Evolutionary conservation across 2,797 vertebrate genomes (phyloP), one percentile per base, ranked within the genome.

Genomic region (Urosaurus nigricauda): DNA sequence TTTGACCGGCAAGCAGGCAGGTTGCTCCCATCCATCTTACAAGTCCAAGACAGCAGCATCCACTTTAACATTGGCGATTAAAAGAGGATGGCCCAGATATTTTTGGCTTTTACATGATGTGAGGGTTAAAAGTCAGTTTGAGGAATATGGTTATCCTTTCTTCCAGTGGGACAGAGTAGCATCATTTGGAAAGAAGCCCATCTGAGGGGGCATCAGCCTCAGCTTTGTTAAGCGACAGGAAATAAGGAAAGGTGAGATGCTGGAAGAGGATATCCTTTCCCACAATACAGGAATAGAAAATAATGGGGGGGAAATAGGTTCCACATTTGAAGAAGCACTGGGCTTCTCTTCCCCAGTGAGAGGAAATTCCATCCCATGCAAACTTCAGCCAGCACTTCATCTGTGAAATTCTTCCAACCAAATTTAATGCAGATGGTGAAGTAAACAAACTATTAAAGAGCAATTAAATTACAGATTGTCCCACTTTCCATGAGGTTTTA

Each of bases 401-500:
- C 93, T 94, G 91, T 90, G 93, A 94, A 96, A 96, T 95, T 94
- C 92, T 94, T 90, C 91, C 92, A 91, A 89, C 93, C 87, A 96
- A 95, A 96, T 95, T 93, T 95, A 95, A 96, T 95, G 47, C 94
- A 95, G 95, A 93, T 94, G 87, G 89, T 60, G 95, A 0, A 0
- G 94, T 94, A 90, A 96, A 95, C 92, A 89, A 93, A 91, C 92
- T 93, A 95, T 94, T 94, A 96, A 92, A 92, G 94, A 63, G 90
- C 92, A 92, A 93, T 95, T 96, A 96, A 92, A 95, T 93, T 91
- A 92, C 90, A 84, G 85, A 90, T 93, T 93, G 94, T 93, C 89
- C 92, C 88, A 51, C 91, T 96, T 95, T 94, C 93, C 90, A 91
- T 93, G 94, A 96, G 94, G 95, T 93, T 96, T 94, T 95, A 84